These are phyloP conservation scores for Zapornia atra DNA, from an alignment of 2,113 vertebrate species.

Conservation along the genomic window DNA sequence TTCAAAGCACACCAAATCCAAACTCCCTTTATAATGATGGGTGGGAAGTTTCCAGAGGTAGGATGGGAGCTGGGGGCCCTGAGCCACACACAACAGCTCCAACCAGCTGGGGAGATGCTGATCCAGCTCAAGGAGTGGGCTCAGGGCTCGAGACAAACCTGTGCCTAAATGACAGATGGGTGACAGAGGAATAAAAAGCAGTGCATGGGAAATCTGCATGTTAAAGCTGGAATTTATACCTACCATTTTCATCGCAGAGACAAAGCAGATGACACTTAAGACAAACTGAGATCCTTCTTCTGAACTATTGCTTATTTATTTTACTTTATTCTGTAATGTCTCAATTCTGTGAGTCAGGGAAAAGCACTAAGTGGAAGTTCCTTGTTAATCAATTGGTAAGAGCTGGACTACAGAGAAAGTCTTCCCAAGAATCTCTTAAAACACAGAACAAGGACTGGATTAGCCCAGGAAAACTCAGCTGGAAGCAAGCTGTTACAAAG, in stretches of 20 bases:
- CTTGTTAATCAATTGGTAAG: not conserved
- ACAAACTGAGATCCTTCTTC: not conserved
- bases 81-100: not conserved
- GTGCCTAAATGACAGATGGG: not conserved
- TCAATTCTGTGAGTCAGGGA: not conserved
- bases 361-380: not conserved
- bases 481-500: slow-evolving; percentile 24
- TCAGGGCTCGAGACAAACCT: not conserved
- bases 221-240: not conserved
- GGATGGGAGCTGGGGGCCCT: not conserved
- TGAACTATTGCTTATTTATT: slow-evolving; percentile 1
- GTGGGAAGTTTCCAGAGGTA: not conserved
- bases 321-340: not conserved
- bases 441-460: not conserved
- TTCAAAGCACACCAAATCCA: not conserved
- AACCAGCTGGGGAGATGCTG: not conserved
- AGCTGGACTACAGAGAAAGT: not conserved
- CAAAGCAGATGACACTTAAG: not conserved
- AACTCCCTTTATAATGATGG: rapidly evolving
- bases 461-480: slow-evolving; percentile 15
- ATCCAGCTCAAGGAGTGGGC: not conserved
- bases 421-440: not conserved
- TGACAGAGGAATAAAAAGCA: not conserved
- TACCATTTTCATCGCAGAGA: not conserved
- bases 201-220: not conserved